Evolutionary conservation across 2,797 vertebrate species (phyloP), one percentile per base, ranked within the genome.

Genomic region (Myotis planiceps): DNA sequence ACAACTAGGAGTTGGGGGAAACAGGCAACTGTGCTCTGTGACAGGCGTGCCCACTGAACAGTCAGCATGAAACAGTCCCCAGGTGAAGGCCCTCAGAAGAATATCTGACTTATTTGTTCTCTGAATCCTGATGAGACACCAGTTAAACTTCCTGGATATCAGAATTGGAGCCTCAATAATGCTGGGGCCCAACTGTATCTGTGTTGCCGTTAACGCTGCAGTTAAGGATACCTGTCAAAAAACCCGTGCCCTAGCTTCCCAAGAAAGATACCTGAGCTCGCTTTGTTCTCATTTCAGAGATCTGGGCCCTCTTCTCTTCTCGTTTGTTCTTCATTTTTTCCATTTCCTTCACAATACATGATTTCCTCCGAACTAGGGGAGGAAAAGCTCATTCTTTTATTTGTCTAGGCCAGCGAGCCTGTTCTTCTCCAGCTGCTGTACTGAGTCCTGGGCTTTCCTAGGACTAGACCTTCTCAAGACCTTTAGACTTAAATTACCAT

Each of bases 251-350:
- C 74, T 45, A 4, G 2, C 23, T 60, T 39, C 93, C 69, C 66
- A 87, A 45, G 82, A 96, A 97, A 96, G 87, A 68, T 93, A 99
- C 99, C 99, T 99, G 99, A 18, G 99, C 99, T 96, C 98, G 99
- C 96, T 99, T 99, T 71, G 95, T 97, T 90, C 99, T 99, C 83
- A 97, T 95, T 86, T 99, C 99, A 8, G 96, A 96, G 14, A 98
- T 98, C 93, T 99, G 99, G 65, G 98, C 98, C 74, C 97, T 98
- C 97, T 98, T 97, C 12, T 99, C 99, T 98, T 99, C 96, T 84
- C 99, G 98, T 97, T 99, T 99, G 97, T 27, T 99, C 96, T 98
- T 98, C 98, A 98, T 98, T 98, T 99, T 99, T 97, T 99, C 99
- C 92, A 99, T 97, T 92, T 99, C 99, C 93, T 98, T 99, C 13